Percentiles rank a stretch among this genome's conserved stretches.
phyloP scores from a whole-genome alignment of 1,140 invertebrate genomes.

The Amyelois transitella region DNA sequence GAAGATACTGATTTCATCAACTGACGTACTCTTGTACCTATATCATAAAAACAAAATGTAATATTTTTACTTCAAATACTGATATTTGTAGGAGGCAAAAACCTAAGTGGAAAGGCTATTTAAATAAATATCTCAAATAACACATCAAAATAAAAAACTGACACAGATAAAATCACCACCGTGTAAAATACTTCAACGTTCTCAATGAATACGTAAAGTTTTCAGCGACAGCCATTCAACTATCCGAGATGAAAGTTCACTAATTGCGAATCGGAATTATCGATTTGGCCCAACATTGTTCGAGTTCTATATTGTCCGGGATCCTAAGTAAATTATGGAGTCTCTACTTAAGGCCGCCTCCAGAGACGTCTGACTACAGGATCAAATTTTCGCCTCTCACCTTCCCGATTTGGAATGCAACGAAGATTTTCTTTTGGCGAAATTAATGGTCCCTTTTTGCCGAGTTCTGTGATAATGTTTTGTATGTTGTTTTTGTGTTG shows the following conservation, averaged over 20 bases:
- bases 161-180: not conserved
- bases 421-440: not conserved
- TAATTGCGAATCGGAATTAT: not conserved
- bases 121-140: too few relatives aligned
- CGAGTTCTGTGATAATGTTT: not conserved
- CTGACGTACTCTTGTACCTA: too few relatives aligned
- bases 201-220: not conserved
- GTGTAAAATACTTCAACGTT: too few relatives aligned
- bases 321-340: not conserved
- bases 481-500: not conserved
- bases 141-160: not conserved
- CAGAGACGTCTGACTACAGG: constrained; percentile 4
- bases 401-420: constrained; percentile 1
- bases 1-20: too few relatives aligned
- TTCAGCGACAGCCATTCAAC: not conserved
- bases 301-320: not conserved
- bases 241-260: not conserved
- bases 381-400: constrained; percentile 13
- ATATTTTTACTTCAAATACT: too few relatives aligned
- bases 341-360: constrained; percentile 7
- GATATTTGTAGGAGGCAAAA: too few relatives aligned
- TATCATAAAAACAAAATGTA: too few relatives aligned
- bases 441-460: not conserved
- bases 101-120: too few relatives aligned
- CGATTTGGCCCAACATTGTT: not conserved